phyloP scores from a whole-genome alignment of 2,888 invertebrate species.

The Epinotia nisella region DNA sequence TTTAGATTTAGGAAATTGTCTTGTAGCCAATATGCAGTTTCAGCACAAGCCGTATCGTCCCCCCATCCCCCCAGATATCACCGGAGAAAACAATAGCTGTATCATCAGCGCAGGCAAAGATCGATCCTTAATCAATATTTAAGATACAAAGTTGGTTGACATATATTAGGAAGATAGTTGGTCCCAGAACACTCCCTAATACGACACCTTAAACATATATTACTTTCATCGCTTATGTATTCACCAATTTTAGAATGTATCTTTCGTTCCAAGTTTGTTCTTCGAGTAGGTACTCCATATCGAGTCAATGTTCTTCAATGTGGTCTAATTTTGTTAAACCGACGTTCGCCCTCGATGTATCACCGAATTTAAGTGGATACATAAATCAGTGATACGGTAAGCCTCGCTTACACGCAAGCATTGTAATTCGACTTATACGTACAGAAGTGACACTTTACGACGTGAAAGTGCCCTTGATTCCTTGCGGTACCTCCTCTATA shows the following conservation, averaged over 20 bases:
- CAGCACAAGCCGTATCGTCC: no score
- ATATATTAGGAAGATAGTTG: no score
- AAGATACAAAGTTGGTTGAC: no score
- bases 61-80: no score
- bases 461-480: not conserved
- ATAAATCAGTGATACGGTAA: conserved; percentile 12
- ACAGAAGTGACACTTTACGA: not conserved
- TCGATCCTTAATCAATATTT: no score
- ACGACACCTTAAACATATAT: no score
- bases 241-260: not conserved
- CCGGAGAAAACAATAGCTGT: no score
- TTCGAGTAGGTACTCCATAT: not conserved
- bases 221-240: no score
- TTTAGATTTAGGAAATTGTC: not conserved
- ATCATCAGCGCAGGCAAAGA: no score
- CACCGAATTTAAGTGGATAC: conserved; percentile 22
- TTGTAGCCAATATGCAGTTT: not conserved
- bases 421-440: not conserved
- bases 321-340: conserved; percentile 10
- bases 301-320: conserved; percentile 4
- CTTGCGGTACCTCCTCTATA: not conserved
- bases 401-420: not conserved
- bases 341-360: not conserved
- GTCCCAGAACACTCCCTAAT: no score
- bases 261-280: not conserved